Evolutionary conservation across 2,797 vertebrate genomes (phyloP), one percentile per base, ranked within the genome.

Genomic region (Sebastes minor): DNA sequence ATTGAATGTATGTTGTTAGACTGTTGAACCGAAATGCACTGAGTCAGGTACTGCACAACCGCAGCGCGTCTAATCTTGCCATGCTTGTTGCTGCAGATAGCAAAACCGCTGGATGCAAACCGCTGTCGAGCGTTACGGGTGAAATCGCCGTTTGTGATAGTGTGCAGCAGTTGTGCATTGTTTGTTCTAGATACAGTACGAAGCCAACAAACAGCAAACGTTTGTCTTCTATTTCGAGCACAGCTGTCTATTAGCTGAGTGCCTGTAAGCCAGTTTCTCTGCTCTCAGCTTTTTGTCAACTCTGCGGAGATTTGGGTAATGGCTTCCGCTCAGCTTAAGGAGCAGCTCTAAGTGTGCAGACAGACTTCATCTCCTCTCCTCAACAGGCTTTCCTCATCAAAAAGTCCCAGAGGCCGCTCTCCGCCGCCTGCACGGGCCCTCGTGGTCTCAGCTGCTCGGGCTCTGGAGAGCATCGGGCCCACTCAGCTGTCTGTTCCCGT

Each of bases 401-500:
- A 82, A 85, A 71, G 61, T 81, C 89, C 85, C 91, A 78, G 83
- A 71, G 79, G 86, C 42, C 20, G 33, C 82, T 70, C 82, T 49
- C 35, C 7, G 32, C 76, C 59, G 73, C 81, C 74, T 81, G 71
- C 82, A 14, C 25, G 35, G 70, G 61, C 76, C 70, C 86, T 83
- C 75, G 6, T 83, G 86, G 87, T 85, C 90, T 92, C 92, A 94
- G 93, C 93, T 93, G 92, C 91, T 91, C 27, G 20, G 83, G 80
- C 83, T 91, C 90, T 81, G 79, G 88, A 92, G 91, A 92, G 80
- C 90, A 83, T 89, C 70, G 18, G 79, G 46, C 71, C 85, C 83
- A 68, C 85, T 92, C 94, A 94, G 92, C 92, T 94, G 94, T 92
- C 89, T 80, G 80, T 78, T 89, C 81, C 77, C 9, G 4, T 91